Base-by-base conservation (phyloP, 2,888 invertebrate species). In the Dastarcus helophoroides region DNA sequence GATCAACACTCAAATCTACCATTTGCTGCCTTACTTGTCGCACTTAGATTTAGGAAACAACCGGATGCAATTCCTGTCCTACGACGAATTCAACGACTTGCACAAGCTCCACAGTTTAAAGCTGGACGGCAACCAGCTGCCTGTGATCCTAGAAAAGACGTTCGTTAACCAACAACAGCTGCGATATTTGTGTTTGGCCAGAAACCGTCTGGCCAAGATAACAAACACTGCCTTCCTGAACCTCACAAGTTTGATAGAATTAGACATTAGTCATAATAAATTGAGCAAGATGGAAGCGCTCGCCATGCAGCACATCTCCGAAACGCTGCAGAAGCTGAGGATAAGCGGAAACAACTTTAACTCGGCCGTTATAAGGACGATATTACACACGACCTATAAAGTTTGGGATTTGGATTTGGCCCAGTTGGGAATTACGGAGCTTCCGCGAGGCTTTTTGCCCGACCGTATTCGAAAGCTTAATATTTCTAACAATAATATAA, bases 1-100 rank as follows among this genome's bases (percentile, higher is more conserved):
- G 56, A 73, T 85, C 47, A 84, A 85, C 63, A 75, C 79, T 6
- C 79, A 81, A 55, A 71, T 85, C 47, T 84, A 83, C 62, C 77
- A 81, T 55, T 68, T 82, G 47, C 69, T 80, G 48, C 71, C 79
- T 38, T 73, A 74, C 51, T 65, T 85, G 38, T 71, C 72, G 44
- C 76, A 79, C 53, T 61, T 85, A 46, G 84, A 85, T 61, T 63
- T 85, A 46, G 81, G 83, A 22, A 71, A 79, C 53, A 85, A 85
- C 62, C 69, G 69, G 34, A 77, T 84, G 54, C 80, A 80, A 60
- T 82, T 77, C 58, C 61, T 82, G 30, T 73, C 75, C 41, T 66
- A 73, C 26, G 79, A 80, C 48, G 80, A 82, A 54, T 82, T 79
- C 53, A 67, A 69, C 43, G 77, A 76, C 51, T 65, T 82, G 26